A percentile compares a stretch with the other conserved stretches of the same genome.
Conservation (phyloP, 53 echinoderm and acorn worm species). For the Glandiceps talaboti region DNA sequence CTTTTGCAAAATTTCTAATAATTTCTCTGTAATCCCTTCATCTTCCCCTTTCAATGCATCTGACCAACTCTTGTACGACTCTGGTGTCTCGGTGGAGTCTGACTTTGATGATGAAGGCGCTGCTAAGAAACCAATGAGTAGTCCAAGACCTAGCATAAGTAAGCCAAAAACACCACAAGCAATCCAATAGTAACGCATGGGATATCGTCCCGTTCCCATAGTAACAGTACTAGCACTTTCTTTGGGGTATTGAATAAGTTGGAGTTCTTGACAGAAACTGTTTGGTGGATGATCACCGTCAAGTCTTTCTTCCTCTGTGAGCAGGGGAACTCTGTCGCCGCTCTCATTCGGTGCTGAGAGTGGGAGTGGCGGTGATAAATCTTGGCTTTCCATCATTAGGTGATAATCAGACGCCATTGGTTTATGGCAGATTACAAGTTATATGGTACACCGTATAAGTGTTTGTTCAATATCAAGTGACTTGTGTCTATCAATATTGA, state of each 20-base stretch:
- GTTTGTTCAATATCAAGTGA: no score
- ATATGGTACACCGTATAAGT: no score
- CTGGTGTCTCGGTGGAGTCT: background rate
- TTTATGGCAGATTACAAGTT: no score
- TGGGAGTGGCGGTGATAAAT: no score
- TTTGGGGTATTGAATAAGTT: background rate
- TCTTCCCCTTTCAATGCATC: background rate
- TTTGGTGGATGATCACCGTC: background rate
- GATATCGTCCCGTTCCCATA: background rate
- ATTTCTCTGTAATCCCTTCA: background rate
- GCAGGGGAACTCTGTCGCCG: background rate
- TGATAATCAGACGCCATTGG: no score
- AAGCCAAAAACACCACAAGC: slow-evolving; percentile 3
- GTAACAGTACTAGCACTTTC: background rate
- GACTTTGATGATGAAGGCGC: no score
- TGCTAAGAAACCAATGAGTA: background rate
- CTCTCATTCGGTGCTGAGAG: no score
- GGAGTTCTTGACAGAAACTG: background rate
- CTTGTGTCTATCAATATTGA: no score
- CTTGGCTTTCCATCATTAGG: no score
- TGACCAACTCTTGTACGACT: background rate
- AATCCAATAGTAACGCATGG: background rate
- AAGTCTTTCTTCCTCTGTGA: background rate
- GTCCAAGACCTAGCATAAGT: background rate
- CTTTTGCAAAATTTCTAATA: background rate